A percentile compares a stretch with the other conserved stretches of the same genome.
Evolutionary conservation across 2,888 invertebrate genomes (phyloP).

Genomic region (Plebejus anna): DNA sequence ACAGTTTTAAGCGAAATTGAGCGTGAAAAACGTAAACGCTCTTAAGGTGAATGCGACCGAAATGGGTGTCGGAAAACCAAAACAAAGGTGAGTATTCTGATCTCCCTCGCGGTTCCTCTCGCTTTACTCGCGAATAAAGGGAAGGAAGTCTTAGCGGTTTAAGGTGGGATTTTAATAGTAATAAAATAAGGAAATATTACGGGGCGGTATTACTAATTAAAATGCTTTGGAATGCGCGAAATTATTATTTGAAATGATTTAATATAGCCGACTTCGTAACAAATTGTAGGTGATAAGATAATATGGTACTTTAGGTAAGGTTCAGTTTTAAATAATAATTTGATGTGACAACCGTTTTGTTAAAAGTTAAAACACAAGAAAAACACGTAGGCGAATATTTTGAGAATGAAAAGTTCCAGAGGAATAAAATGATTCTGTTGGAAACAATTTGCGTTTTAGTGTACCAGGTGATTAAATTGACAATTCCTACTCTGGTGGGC

Average conservation of each 20-base stretch:
- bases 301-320: background rate
- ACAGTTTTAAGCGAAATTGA: too few species aligned
- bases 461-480: slow-evolving; percentile 26
- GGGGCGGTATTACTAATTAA: slow-evolving; percentile 69
- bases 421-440: background rate
- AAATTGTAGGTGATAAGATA: background rate
- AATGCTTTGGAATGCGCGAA: slow-evolving; percentile 42
- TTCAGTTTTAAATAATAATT: background rate
- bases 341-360: background rate
- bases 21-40: too few species aligned
- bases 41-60: slow-evolving; percentile 60
- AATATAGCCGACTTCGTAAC: slow-evolving; percentile 6
- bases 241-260: slow-evolving; percentile 31
- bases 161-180: slow-evolving; percentile 76
- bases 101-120: slow-evolving; percentile 59
- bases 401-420: background rate
- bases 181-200: slow-evolving; percentile 70
- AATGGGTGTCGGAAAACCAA: slow-evolving; percentile 67
- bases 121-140: slow-evolving; percentile 56
- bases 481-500: slow-evolving; percentile 48
- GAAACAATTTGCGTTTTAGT: slow-evolving; percentile 12
- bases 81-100: slow-evolving; percentile 70
- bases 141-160: slow-evolving; percentile 53
- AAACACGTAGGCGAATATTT: background rate
- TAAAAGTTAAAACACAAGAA: background rate